phyloP scores from a whole-genome alignment of 2,888 invertebrate genomes.

The Eilema depressum region DNA sequence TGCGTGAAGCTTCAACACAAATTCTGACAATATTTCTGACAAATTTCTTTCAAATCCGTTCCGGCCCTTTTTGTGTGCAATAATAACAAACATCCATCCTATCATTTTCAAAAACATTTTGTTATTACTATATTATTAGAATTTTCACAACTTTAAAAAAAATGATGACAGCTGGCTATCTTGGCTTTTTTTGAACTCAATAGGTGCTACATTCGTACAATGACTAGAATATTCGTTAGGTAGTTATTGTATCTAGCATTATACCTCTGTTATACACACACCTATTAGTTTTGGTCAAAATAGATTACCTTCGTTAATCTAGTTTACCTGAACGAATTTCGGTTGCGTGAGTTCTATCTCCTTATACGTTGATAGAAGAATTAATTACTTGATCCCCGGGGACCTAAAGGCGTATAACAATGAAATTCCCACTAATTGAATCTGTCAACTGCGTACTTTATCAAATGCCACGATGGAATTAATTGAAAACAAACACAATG shows the following conservation, averaged over 20 bases:
- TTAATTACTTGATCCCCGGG: constrained; percentile 26
- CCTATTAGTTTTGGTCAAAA: background rate
- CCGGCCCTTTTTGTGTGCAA: too few relatives aligned
- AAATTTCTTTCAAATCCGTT: too few relatives aligned
- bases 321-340: background rate
- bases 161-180: too few relatives aligned
- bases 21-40: background rate
- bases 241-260: too few relatives aligned
- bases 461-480: constrained; percentile 20
- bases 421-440: constrained; percentile 34
- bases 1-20: background rate
- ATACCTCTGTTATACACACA: background rate
- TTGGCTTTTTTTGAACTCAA: too few relatives aligned
- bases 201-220: too few relatives aligned
- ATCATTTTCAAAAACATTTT: too few relatives aligned
- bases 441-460: constrained; percentile 20
- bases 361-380: constrained; percentile 24
- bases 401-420: constrained; percentile 21
- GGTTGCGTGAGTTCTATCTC: constrained; percentile 31
- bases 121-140: too few relatives aligned
- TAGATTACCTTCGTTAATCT: background rate
- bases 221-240: too few relatives aligned
- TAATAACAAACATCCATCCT: too few relatives aligned
- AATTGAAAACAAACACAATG: constrained; percentile 14
- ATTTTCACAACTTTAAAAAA: too few relatives aligned